Conservation (phyloP, 2,113 vertebrate species). For the Corythornis madagascariensis region DNA sequence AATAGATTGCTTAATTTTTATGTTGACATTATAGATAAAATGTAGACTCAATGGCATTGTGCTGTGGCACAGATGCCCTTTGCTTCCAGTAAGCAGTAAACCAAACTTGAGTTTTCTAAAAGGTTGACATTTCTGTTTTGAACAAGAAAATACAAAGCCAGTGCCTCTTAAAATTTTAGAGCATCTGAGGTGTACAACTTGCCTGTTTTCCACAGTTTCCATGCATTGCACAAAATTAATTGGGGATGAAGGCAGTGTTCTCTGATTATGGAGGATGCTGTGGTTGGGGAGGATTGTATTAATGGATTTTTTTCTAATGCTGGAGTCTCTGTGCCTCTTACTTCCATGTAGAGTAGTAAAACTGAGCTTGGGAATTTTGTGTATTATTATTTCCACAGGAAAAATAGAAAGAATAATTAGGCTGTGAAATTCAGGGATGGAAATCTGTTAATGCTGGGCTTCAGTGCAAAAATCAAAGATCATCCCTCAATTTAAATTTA, state of each 20-base stretch:
- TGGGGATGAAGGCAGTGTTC: not conserved
- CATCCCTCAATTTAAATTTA: not conserved
- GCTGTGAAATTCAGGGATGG: not conserved
- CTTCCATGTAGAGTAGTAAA: not conserved
- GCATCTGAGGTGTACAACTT: not conserved
- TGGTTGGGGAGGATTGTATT: not conserved
- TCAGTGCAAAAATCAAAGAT: not conserved
- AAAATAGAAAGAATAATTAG: not conserved
- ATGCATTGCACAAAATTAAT: not conserved
- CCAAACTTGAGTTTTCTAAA: not conserved
- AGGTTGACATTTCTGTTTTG: not conserved
- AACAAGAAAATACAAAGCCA: not conserved
- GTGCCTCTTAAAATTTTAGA: not conserved
- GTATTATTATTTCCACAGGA: not conserved
- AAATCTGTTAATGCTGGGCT: not conserved
- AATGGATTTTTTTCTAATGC: not conserved
- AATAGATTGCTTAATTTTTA: not conserved
- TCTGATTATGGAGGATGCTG: not conserved
- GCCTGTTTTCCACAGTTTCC: not conserved
- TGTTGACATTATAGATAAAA: not conserved
- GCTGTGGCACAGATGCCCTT: not conserved
- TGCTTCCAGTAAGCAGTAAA: not conserved
- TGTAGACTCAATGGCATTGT: no score
- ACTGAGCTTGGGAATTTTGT: not conserved
- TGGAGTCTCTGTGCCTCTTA: not conserved